phyloP scores from a whole-genome alignment of 1,140 invertebrate species.

The Lethocerus indicus region DNA sequence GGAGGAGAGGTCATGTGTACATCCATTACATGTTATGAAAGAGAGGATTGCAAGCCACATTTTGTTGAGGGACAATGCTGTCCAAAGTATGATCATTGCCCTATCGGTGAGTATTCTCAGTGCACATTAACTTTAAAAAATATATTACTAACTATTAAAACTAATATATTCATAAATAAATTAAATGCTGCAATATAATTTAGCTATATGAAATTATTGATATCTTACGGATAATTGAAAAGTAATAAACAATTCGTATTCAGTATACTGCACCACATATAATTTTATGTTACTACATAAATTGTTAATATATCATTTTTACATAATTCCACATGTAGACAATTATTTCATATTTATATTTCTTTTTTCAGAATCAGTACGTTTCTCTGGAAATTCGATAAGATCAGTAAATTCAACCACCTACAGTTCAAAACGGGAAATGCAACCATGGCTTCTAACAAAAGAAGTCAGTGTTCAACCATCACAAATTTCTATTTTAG shows the following conservation, averaged over 20 bases:
- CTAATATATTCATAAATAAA: background rate
- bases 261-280: background rate
- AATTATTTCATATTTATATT: background rate
- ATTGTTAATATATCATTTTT: no score
- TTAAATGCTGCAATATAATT: background rate
- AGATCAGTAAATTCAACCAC: background rate
- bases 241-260: background rate
- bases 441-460: constrained; percentile 18
- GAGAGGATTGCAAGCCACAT: constrained; percentile 50
- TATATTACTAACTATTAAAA: background rate
- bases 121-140: no score
- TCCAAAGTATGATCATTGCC: constrained; percentile 61
- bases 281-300: background rate
- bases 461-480: constrained; percentile 6
- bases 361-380: constrained; percentile 1
- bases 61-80: constrained; percentile 52
- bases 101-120: constrained; percentile 30
- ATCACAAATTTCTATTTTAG: background rate
- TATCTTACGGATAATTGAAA: background rate
- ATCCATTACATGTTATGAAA: constrained; percentile 50
- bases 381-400: background rate
- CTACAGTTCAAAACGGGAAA: constrained; percentile 16
- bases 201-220: background rate
- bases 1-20: constrained; percentile 58
- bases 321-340: background rate